phyloP scores from a whole-genome alignment of 1,140 invertebrate genomes.

The Brevipalpus yothersi region DNA sequence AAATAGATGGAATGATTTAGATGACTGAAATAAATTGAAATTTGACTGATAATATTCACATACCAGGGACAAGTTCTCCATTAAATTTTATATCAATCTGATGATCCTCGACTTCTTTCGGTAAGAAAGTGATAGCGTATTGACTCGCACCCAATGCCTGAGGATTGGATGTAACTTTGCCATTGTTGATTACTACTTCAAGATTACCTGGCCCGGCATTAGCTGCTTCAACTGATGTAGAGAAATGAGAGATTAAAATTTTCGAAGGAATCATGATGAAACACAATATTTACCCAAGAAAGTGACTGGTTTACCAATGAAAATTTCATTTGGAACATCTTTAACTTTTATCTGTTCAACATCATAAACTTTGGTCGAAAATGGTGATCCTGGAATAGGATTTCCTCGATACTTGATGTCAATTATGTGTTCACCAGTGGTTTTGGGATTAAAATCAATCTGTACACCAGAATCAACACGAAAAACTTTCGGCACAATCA shows the following conservation, averaged over 20 bases:
- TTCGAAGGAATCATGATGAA: neutral
- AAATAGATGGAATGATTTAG: neutral
- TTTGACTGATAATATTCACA: neutral
- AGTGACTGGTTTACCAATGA: constrained; percentile 67
- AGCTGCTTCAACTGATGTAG: constrained; percentile 62
- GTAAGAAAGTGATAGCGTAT: constrained; percentile 91
- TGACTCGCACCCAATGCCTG: constrained; percentile 79
- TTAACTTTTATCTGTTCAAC: constrained; percentile 80
- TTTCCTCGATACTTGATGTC: constrained; percentile 44
- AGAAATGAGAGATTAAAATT: neutral
- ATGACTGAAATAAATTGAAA: constrained; percentile 3
- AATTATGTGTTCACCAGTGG: constrained; percentile 46
- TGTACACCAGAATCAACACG: constrained; percentile 3
- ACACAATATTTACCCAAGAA: constrained; percentile 48
- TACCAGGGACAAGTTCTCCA: constrained; percentile 71
- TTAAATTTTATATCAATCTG: constrained; percentile 86
- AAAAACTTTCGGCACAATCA: neutral
- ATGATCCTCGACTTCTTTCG: constrained; percentile 60
- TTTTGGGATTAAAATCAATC: constrained; percentile 5
- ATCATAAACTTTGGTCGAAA: constrained; percentile 81
- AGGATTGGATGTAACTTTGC: constrained; percentile 77
- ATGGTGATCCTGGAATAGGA: constrained; percentile 60
- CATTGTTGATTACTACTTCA: constrained; percentile 88
- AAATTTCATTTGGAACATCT: constrained; percentile 60
- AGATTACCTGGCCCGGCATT: constrained; percentile 86